These are phyloP conservation scores for Notodonta dromedarius DNA, from an alignment of 2,888 invertebrate genomes.

Conservation along the genomic window DNA sequence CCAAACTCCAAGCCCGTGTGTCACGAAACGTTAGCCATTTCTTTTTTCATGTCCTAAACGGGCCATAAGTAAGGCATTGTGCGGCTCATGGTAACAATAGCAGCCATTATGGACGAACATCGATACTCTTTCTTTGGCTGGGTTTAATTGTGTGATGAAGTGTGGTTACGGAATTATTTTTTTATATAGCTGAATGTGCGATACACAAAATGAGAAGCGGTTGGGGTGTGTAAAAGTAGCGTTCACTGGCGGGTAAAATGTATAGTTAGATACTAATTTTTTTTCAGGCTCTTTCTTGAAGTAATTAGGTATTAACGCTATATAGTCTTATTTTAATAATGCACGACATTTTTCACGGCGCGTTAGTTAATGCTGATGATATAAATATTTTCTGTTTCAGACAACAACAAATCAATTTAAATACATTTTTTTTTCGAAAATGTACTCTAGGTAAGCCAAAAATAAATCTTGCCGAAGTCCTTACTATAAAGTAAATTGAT, in stretches of 20 bases:
- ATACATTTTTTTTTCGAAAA: too few species aligned
- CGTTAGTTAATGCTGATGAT: too few species aligned
- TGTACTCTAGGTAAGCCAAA: too few species aligned
- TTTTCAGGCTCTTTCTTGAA: too few species aligned
- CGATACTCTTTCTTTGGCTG: slow-evolving; percentile 81
- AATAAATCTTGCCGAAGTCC: too few species aligned
- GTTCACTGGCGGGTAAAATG: background rate
- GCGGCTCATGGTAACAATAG: slow-evolving; percentile 79
- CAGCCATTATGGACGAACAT: slow-evolving; percentile 75
- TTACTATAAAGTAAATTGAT: too few species aligned
- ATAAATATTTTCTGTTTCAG: too few species aligned
- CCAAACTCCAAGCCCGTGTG: slow-evolving; percentile 37
- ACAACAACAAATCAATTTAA: too few species aligned
- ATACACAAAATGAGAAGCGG: slow-evolving; percentile 42
- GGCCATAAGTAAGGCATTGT: slow-evolving; percentile 81
- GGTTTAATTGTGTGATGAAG: slow-evolving; percentile 83
- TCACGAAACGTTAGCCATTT: slow-evolving; percentile 63
- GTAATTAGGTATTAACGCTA: too few species aligned
- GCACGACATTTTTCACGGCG: too few species aligned
- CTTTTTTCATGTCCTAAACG: slow-evolving; percentile 80
- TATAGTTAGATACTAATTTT: background rate
- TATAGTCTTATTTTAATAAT: too few species aligned
- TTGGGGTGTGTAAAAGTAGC: slow-evolving; percentile 46
- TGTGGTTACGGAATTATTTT: slow-evolving; percentile 78
- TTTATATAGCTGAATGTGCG: slow-evolving; percentile 48